Evolutionary conservation across 2,888 invertebrate species (phyloP).

Genomic region (Perizoma affinitatum): DNA sequence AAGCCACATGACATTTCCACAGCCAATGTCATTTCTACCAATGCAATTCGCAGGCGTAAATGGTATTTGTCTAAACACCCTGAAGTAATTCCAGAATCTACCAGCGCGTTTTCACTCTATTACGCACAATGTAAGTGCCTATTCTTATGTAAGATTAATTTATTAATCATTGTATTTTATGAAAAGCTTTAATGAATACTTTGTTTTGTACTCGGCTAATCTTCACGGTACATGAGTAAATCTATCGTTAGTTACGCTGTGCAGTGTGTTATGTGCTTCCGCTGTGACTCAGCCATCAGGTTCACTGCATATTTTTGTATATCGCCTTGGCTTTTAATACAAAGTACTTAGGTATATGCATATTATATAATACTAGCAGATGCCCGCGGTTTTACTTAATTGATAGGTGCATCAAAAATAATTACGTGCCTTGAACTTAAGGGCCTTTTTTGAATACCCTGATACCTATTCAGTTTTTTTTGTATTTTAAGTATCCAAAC

Average conservation of each 20-base stretch:
- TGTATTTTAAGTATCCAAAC: no score
- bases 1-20: no score
- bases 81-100: no score
- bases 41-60: no score
- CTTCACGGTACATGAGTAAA: constrained; percentile 29
- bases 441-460: no score
- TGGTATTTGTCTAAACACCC: no score
- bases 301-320: constrained; percentile 15
- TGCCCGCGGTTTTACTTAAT: no score
- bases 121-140: constrained; percentile 4
- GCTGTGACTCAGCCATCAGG: constrained; percentile 17
- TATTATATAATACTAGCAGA: no score
- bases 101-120: neutral
- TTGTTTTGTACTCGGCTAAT: constrained; percentile 20
- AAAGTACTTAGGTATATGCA: neutral
- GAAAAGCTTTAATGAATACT: constrained; percentile 6
- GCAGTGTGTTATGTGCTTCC: constrained; percentile 28
- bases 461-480: no score
- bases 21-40: no score
- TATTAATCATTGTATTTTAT: constrained; percentile 11
- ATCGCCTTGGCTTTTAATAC: constrained; percentile 17
- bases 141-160: constrained; percentile 14
- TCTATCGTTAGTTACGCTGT: constrained; percentile 24
- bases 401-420: no score
- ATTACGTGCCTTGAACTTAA: no score